Conservation (phyloP, 2,888 invertebrate species). For the Pachycephus smyrnensis region DNA sequence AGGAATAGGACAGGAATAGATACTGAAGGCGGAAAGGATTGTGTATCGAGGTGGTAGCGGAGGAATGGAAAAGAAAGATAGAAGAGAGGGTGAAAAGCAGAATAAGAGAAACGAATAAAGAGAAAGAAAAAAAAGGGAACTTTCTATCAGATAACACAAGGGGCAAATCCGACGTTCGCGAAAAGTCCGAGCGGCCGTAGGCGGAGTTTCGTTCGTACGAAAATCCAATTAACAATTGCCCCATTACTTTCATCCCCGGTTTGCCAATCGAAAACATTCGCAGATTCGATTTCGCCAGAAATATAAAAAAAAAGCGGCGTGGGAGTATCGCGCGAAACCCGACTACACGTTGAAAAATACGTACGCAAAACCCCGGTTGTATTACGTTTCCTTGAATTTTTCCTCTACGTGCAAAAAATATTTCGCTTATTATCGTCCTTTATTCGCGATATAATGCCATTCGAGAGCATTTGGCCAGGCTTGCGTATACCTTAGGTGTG, state of each 20-base stretch:
- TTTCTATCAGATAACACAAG: slow-evolving; percentile 21
- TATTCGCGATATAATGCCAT: background rate
- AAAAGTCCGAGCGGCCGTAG: slow-evolving; percentile 16
- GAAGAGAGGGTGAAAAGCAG: background rate
- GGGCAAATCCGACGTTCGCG: slow-evolving; percentile 4
- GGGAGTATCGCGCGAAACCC: background rate
- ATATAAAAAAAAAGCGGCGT: background rate
- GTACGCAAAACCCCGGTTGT: too few species aligned
- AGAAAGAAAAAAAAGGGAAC: background rate
- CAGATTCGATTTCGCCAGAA: background rate
- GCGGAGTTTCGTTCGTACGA: slow-evolving; percentile 13
- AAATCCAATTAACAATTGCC: slow-evolving; percentile 25
- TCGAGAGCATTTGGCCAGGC: background rate
- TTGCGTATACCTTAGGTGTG: slow-evolving; percentile 55
- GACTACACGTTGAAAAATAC: background rate
- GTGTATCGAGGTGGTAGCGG: background rate
- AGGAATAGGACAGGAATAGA: background rate
- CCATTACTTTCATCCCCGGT: background rate
- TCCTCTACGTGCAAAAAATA: background rate
- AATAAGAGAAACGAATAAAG: background rate
- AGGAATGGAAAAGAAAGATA: background rate
- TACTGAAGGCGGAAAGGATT: background rate
- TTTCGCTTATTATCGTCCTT: background rate
- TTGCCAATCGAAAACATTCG: background rate
- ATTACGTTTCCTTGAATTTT: background rate